phyloP scores from a whole-genome alignment of 2,797 vertebrate genomes.

The Sternotherus odoratus region DNA sequence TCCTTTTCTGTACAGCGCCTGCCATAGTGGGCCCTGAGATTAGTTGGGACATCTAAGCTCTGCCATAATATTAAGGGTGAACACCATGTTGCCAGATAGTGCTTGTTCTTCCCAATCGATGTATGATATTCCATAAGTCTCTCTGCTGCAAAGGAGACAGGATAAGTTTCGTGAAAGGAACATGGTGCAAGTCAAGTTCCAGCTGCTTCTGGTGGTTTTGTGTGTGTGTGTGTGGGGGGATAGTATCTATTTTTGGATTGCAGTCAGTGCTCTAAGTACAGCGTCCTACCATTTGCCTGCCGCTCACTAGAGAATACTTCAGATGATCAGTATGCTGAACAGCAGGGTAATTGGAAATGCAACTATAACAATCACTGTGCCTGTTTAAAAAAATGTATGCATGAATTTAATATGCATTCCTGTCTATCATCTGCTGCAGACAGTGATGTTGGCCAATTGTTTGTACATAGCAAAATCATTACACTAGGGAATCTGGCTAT shows the following conservation, averaged over 20 bases:
- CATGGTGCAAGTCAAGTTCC: not conserved
- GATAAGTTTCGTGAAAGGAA: not conserved
- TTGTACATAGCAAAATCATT: not conserved
- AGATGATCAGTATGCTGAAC: not conserved
- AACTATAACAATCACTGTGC: not conserved
- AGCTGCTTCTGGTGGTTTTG: too few species aligned
- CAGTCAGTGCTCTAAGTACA: not conserved
- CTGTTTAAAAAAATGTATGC: not conserved
- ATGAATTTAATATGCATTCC: not conserved
- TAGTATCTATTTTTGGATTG: not conserved
- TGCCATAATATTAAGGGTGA: not conserved
- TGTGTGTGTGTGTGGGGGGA: not conserved
- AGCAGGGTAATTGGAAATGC: not conserved
- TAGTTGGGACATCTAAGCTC: not conserved
- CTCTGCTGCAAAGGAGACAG: not conserved
- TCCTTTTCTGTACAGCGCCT: not conserved
- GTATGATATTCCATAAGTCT: not conserved
- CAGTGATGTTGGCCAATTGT: not conserved
- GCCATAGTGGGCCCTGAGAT: not conserved
- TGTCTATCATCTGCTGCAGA: not conserved
- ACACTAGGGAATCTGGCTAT: not conserved
- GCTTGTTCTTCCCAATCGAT: not conserved
- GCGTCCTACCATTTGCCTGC: not conserved
- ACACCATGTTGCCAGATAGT: not conserved
- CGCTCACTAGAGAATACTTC: not conserved